These are phyloP conservation scores for Gymnothorax reevesii DNA, from an alignment of 2,797 vertebrate species.

Conservation along the genomic window DNA sequence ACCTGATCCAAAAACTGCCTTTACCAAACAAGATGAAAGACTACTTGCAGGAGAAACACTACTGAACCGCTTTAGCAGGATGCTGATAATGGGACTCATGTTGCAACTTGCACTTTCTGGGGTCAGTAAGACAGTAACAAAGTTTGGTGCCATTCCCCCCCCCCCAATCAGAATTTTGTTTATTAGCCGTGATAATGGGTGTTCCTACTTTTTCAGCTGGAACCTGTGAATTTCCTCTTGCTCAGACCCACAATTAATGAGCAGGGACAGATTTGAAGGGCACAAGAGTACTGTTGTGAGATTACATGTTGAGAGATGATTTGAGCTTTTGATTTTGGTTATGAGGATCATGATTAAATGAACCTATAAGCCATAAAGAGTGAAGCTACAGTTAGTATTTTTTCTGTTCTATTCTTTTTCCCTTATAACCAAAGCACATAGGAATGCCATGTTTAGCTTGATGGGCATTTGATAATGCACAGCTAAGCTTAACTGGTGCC, in stretches of 20 bases:
- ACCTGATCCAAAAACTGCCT: constrained; percentile 85
- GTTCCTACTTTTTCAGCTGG: constrained; percentile 28
- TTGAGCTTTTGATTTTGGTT: constrained; percentile 24
- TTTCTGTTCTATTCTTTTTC: background rate
- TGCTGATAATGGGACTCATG: constrained; percentile 37
- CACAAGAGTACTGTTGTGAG: constrained; percentile 7
- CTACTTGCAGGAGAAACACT: constrained; percentile 86
- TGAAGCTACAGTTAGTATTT: constrained; percentile 7
- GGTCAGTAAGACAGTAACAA: constrained; percentile 68
- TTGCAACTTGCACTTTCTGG: constrained; percentile 77
- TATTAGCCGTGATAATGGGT: constrained; percentile 31
- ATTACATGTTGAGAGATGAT: constrained; percentile 9
- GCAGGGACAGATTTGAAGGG: background rate
- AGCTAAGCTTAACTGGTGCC: constrained; percentile 10
- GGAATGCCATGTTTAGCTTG: constrained; percentile 27
- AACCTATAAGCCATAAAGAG: constrained; percentile 29
- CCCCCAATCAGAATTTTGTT: constrained; percentile 51
- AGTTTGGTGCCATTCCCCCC: constrained; percentile 80
- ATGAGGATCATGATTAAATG: constrained; percentile 24
- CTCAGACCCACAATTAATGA: constrained; percentile 12
- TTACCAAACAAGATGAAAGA: constrained; percentile 88
- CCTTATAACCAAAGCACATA: constrained; percentile 37
- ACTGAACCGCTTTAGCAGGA: constrained; percentile 71
- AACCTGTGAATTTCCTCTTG: constrained; percentile 20
- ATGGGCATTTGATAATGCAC: constrained; percentile 18